Conservation (phyloP, 35 echinoderm and acorn worm species). For the Ptychodera flava region DNA sequence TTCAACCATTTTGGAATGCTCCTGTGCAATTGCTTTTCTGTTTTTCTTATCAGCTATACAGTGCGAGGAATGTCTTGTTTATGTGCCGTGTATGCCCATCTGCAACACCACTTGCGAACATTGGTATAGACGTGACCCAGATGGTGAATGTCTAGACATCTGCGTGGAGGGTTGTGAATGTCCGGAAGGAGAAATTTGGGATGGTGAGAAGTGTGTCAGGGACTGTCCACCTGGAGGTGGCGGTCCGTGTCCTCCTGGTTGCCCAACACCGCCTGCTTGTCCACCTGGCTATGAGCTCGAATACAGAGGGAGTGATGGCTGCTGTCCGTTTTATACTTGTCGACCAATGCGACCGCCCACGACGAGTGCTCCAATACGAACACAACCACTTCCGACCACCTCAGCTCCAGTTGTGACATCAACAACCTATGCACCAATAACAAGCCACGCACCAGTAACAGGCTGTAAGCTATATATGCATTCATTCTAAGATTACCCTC, state of each 20-base stretch:
- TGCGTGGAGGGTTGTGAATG: slow-evolving; percentile 15
- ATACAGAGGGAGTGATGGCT: neutral
- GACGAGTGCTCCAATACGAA: neutral
- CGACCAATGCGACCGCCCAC: neutral
- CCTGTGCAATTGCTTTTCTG: too few relatives aligned
- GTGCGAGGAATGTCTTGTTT: slow-evolving; percentile 61
- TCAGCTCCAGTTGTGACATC: neutral
- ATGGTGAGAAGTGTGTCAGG: neutral
- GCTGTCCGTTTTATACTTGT: neutral
- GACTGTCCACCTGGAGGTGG: neutral
- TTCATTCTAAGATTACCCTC: too few relatives aligned
- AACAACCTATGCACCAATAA: neutral
- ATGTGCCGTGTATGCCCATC: slow-evolving; percentile 66
- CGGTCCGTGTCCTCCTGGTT: neutral
- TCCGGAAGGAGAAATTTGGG: slow-evolving; percentile 4
- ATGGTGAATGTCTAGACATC: slow-evolving; percentile 6
- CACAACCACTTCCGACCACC: neutral
- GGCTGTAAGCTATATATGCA: too few relatives aligned
- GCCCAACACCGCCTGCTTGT: neutral
- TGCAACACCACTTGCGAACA: slow-evolving; percentile 27
- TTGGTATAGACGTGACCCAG: neutral
- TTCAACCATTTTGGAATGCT: too few relatives aligned
- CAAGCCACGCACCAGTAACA: neutral
- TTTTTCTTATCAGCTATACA: slow-evolving; percentile 71
- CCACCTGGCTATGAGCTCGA: neutral